A percentile compares a stretch with the other conserved stretches of the same genome.
Evolutionary conservation across 2,797 vertebrate genomes (phyloP).

Genomic region (Sandelia bainsii): DNA sequence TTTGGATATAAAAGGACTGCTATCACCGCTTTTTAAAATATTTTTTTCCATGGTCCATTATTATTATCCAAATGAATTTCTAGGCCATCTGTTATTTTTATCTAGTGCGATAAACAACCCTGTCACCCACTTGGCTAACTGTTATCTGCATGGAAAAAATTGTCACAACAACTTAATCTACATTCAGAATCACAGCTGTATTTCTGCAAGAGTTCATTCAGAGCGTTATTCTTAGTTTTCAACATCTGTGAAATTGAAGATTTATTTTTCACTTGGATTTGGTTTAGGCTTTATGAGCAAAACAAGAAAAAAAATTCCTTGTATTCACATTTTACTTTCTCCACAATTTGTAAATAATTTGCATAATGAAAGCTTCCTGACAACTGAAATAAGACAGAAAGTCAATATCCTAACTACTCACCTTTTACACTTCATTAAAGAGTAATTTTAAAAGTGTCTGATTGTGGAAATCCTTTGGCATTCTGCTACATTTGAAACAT

Average conservation of each 20-base stretch:
- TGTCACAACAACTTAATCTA: constrained; percentile 5
- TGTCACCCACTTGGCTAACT: background rate
- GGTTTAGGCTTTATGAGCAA: background rate
- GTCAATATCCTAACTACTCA: no score
- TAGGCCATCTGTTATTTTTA: constrained; percentile 3
- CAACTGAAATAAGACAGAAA: no score
- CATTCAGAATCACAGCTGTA: constrained; percentile 14
- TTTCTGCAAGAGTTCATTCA: constrained; percentile 22
- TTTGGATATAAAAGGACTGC: constrained; percentile 13
- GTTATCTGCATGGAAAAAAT: background rate
- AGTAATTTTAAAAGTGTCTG: no score
- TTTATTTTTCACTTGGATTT: background rate
- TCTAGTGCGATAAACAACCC: constrained; percentile 12
- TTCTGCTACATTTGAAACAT: no score
- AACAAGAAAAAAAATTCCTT: no score
- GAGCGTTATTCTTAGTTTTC: constrained; percentile 10
- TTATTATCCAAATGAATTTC: constrained; percentile 23
- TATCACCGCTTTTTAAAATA: constrained; percentile 12
- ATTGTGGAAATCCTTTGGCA: no score
- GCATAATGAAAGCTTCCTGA: no score
- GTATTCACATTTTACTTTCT: no score
- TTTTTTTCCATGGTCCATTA: constrained; percentile 8
- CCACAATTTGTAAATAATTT: no score
- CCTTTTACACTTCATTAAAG: no score
- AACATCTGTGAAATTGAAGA: constrained; percentile 24